A percentile compares a stretch with the other conserved stretches of the same genome.
These are phyloP conservation scores for Ips nitidus DNA, from an alignment of 1,140 invertebrate genomes.

Conservation along the genomic window DNA sequence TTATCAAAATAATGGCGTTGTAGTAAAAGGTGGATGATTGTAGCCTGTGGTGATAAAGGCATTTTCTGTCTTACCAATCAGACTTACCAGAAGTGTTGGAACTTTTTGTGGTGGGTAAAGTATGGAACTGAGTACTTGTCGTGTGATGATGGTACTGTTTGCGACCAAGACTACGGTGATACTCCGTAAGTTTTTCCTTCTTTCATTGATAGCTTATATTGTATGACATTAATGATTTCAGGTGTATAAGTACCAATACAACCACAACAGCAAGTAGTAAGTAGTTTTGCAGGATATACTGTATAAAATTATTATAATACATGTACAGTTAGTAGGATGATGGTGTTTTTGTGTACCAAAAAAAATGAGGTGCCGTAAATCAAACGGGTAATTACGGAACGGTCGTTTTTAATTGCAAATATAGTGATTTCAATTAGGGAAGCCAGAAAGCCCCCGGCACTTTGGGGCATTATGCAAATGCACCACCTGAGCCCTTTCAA, in stretches of 20 bases:
- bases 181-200: not conserved
- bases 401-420: constrained; percentile 33
- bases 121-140: not conserved
- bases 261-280: too few relatives aligned
- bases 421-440: constrained; percentile 28
- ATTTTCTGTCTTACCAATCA: not conserved
- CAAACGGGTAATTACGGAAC: constrained; percentile 17
- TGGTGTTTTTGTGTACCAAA: too few relatives aligned
- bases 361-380: constrained; percentile 1
- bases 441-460: constrained; percentile 9
- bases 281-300: too few relatives aligned
- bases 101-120: not conserved
- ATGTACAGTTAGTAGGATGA: too few relatives aligned
- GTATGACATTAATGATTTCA: too few relatives aligned
- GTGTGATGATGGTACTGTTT: not conserved
- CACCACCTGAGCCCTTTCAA: constrained; percentile 27
- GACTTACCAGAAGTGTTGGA: not conserved
- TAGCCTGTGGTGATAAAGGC: not conserved
- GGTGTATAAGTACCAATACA: too few relatives aligned
- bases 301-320: too few relatives aligned
- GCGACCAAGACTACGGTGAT: not conserved
- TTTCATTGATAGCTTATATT: too few relatives aligned
- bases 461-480: constrained; percentile 28
- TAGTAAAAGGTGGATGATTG: not conserved
- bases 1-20: not conserved